Evolutionary conservation across 2,797 vertebrate genomes (phyloP), one percentile per base, ranked within the genome.

Genomic region (Cyclopterus lumpus): DNA sequence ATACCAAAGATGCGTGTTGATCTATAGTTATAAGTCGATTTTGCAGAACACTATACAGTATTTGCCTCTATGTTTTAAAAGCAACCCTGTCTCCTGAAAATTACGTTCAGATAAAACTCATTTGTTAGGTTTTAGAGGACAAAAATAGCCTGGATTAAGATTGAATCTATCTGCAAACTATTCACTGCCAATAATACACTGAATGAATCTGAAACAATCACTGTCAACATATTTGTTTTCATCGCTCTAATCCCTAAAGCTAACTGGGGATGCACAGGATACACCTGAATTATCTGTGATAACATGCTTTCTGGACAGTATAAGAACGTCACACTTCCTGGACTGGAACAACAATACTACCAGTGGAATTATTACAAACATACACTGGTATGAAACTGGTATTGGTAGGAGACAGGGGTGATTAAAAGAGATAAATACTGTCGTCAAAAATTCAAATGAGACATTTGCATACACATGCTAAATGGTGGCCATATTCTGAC

Each of bases 391-490:
- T 66, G 42, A 71, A 48, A 87, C 61, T 80, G 46, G n/a, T 22
- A 38, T 28, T 80, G 46, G 18, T 22, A 38, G 69, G 49, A 71
- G 48, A 87, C 61, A 71, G 68, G 63, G 34, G 2, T 53, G 8
- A 64, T 34, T n/a, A 30, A 70, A 61, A 67, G 18, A 83, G 57
- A 64, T 26, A 11, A 79, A 82, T 73, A 77, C 65, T 67, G 67
- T 61, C 36, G 16, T 67, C 40, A 62, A 22, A 72, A 54, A 66
- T 53, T 61, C 54, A 36, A 40, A 64, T 18, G 51, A 49, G 44
- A 61, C 71, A 76, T 85, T 72, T 74, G 74, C 87, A 85, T 68
- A 75, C 80, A 73, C 88, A 91, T 89, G 91, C 87, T 77, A 46
- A 58, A 36, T 49, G 6, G 16, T 62, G 49, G 64, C 67, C 77